Conservation (phyloP, 2,113 vertebrate genomes). For the Odontophorus gujanensis region DNA sequence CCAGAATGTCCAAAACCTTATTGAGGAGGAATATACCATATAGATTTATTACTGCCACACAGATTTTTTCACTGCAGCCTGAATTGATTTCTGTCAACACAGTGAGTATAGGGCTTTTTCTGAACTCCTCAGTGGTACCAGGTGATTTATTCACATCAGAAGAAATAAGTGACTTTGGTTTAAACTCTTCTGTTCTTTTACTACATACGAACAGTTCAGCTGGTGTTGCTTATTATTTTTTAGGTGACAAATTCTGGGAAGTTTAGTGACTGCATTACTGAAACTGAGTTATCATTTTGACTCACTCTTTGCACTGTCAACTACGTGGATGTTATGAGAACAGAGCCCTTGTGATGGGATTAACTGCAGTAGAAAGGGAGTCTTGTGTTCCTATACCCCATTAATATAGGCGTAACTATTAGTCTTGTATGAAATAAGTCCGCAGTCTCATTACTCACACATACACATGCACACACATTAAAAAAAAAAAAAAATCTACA, state of each 20-base stretch:
- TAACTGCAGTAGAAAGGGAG: neutral
- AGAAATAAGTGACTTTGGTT: neutral
- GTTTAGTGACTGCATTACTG: neutral
- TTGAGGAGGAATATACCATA: neutral
- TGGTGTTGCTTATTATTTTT: neutral
- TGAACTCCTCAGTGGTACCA: neutral
- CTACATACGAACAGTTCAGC: neutral
- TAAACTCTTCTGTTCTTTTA: neutral
- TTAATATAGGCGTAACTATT: neutral
- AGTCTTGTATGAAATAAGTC: neutral
- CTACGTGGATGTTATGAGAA: neutral
- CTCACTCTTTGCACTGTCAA: neutral
- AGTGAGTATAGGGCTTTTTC: neutral
- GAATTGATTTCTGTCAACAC: neutral
- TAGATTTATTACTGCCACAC: neutral
- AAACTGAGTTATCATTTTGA: neutral
- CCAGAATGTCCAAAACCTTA: neutral
- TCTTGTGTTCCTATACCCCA: neutral
- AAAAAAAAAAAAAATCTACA: neutral
- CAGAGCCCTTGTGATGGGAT: neutral
- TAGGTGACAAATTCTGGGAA: neutral
- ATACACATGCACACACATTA: neutral
- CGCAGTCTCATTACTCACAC: neutral
- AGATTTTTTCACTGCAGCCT: neutral
- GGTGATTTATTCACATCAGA: neutral